Evolutionary conservation across 2,888 invertebrate genomes (phyloP).

Genomic region (Microctonus brassicae): DNA sequence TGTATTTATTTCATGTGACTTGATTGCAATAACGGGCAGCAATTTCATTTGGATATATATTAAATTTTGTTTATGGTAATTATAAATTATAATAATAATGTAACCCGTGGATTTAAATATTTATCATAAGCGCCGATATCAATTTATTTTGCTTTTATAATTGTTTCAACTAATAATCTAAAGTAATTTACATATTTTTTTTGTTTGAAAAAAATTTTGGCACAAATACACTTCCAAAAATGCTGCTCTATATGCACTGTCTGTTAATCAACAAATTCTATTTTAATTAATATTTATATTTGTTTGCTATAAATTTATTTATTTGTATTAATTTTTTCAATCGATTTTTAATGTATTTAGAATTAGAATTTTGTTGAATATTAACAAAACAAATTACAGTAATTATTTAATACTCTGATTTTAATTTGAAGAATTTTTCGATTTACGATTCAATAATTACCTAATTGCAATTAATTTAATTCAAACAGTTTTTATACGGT

Average conservation of each 20-base stretch:
- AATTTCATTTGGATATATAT: constrained; percentile 5
- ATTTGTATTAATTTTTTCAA: neutral
- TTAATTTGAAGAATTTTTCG: neutral
- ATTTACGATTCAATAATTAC: neutral
- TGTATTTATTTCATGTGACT: constrained; percentile 29
- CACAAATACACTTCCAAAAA: neutral
- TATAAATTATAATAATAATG: neutral
- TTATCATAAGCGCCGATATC: neutral
- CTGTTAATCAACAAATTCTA: neutral
- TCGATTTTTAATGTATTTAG: too few relatives aligned
- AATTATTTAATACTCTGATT: neutral
- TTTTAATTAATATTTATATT: neutral
- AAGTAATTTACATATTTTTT: neutral
- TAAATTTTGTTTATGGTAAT: neutral
- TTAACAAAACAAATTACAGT: neutral
- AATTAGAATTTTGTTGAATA: neutral
- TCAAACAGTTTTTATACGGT: neutral
- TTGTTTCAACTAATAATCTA: neutral
- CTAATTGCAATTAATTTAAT: neutral
- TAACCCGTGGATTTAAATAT: neutral
- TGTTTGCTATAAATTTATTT: neutral
- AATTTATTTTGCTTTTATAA: neutral
- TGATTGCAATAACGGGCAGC: constrained; percentile 35
- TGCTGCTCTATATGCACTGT: neutral
- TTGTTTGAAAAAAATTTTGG: neutral